phyloP scores from a whole-genome alignment of 2,113 vertebrate species.

The Pelobates fuscus region DNA sequence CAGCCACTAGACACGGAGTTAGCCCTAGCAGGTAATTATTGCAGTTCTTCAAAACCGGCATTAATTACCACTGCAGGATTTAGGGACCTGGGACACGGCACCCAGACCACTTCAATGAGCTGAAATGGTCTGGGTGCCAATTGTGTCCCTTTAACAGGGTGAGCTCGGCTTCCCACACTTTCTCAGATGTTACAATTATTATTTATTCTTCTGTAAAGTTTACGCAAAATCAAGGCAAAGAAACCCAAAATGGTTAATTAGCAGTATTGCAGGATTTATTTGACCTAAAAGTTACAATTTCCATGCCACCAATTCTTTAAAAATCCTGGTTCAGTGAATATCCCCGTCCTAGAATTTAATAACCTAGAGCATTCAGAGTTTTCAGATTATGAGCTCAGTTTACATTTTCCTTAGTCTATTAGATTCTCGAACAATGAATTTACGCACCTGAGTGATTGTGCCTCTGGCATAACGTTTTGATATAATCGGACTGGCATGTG shows the following conservation, averaged over 20 bases:
- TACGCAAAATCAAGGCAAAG: neutral
- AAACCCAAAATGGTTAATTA: neutral
- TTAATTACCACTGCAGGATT: too few relatives aligned
- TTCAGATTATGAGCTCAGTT: slow-evolving; percentile 20
- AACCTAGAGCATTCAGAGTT: neutral
- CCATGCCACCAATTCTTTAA: neutral
- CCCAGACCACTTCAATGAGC: too few relatives aligned
- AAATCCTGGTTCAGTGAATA: too few relatives aligned
- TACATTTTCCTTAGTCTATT: slow-evolving; percentile 16
- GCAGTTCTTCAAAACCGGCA: too few relatives aligned
- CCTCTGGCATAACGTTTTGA: slow-evolving; percentile 24
- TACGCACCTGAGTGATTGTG: slow-evolving; percentile 34
- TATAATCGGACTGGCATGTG: slow-evolving; percentile 34
- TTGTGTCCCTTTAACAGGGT: too few relatives aligned
- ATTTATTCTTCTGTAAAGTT: neutral
- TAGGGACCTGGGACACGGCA: too few relatives aligned
- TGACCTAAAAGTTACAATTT: neutral
- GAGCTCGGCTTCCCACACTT: too few relatives aligned
- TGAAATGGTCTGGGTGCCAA: too few relatives aligned
- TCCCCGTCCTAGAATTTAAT: too few relatives aligned
- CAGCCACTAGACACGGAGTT: too few relatives aligned
- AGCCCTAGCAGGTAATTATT: too few relatives aligned
- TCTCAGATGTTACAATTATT: neutral
- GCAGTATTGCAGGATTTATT: neutral
- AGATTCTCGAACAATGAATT: slow-evolving; percentile 33